Conservation (phyloP, 2,113 vertebrate genomes). For the Rana temporaria region DNA sequence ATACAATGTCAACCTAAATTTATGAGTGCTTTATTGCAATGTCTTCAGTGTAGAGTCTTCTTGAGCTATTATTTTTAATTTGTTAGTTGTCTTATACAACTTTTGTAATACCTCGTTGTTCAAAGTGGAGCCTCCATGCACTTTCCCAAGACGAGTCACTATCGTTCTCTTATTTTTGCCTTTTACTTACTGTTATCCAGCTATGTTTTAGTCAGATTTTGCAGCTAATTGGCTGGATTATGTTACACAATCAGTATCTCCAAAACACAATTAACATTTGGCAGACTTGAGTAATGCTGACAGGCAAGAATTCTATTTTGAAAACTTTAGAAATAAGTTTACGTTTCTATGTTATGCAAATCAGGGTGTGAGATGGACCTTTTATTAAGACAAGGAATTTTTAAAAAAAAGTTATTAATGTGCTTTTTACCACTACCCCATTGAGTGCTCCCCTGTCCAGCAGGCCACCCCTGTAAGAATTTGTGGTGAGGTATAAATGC, state of each 20-base stretch:
- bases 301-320: not conserved
- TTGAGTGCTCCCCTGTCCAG: too few relatives aligned
- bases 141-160: slow-evolving; percentile 11
- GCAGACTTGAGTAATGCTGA: slow-evolving; percentile 6
- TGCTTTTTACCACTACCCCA: too few relatives aligned
- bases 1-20: slow-evolving; percentile 20
- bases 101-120: slow-evolving; percentile 6
- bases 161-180: not conserved
- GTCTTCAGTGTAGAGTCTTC: not conserved
- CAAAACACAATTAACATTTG: slow-evolving; percentile 20
- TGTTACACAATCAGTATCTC: slow-evolving; percentile 27
- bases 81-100: not conserved
- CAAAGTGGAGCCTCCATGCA: slow-evolving; percentile 10
- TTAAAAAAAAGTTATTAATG: too few relatives aligned
- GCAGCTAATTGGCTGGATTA: slow-evolving; percentile 27
- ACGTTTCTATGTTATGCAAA: too few relatives aligned
- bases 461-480: too few relatives aligned
- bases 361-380: too few relatives aligned
- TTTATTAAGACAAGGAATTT: too few relatives aligned
- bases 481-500: too few relatives aligned
- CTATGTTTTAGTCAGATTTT: slow-evolving; percentile 28
- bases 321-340: not conserved
- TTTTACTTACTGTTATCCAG: slow-evolving; percentile 30
- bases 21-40: not conserved
- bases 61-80: slow-evolving; percentile 11